These are phyloP conservation scores for Scotopteryx bipunctaria DNA, from an alignment of 2,888 invertebrate genomes.

Conservation along the genomic window DNA sequence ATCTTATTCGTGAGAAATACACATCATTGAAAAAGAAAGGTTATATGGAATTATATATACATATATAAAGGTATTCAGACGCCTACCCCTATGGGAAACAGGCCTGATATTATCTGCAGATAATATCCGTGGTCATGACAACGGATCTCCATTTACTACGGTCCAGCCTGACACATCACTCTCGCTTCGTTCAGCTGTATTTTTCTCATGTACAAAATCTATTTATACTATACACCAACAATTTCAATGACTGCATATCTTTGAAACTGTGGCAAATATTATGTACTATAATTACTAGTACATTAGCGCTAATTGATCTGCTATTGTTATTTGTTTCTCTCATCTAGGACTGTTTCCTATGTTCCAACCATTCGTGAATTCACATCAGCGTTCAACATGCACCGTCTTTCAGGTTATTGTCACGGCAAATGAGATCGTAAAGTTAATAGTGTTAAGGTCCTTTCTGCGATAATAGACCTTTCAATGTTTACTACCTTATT, in stretches of 20 bases:
- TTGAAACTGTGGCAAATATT: constrained; percentile 31
- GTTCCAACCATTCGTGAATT: constrained; percentile 18
- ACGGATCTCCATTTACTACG: no score
- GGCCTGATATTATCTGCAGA: no score
- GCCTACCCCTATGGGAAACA: no score
- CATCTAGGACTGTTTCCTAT: constrained; percentile 30
- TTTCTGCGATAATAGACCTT: constrained; percentile 5
- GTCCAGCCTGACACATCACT: no score
- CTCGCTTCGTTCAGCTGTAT: no score
- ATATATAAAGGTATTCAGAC: no score
- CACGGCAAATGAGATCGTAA: constrained; percentile 14
- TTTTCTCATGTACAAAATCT: no score
- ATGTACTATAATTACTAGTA: constrained; percentile 35
- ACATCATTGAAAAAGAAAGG: no score
- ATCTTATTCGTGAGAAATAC: no score
- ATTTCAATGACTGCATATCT: background rate
- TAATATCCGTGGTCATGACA: no score
- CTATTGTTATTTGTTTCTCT: constrained; percentile 30
- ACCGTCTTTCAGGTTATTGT: constrained; percentile 11
- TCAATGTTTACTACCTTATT: background rate
- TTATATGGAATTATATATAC: no score
- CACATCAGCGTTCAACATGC: constrained; percentile 1
- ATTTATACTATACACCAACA: no score
- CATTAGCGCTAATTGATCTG: constrained; percentile 41
- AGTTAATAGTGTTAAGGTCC: background rate